Conservation (phyloP, 2,888 invertebrate genomes). For the Bhutanitis thaidina region DNA sequence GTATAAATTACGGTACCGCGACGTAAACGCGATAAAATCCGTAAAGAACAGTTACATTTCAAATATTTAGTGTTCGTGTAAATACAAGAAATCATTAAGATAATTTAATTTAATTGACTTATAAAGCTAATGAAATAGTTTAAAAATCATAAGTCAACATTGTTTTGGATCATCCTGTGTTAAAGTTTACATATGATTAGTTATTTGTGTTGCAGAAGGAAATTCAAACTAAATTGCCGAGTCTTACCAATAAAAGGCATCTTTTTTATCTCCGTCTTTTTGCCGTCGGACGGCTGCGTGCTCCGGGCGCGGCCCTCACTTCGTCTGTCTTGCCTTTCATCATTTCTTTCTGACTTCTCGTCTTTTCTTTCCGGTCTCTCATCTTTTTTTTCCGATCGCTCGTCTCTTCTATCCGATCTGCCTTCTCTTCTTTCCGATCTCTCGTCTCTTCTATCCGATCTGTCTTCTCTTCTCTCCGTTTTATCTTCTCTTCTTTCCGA, state of each 20-base stretch:
- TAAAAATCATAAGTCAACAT: too few relatives aligned
- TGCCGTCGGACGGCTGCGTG: slow-evolving; percentile 31
- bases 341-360: slow-evolving; percentile 16
- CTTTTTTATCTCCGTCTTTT: slow-evolving; percentile 82
- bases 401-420: slow-evolving; percentile 22
- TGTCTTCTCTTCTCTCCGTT: slow-evolving; percentile 20
- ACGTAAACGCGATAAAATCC: too few relatives aligned
- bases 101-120: too few relatives aligned
- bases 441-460: slow-evolving; percentile 22
- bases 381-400: slow-evolving; percentile 20
- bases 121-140: too few relatives aligned
- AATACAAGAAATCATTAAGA: too few relatives aligned
- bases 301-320: not conserved
- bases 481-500: slow-evolving; percentile 22
- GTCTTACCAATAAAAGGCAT: slow-evolving; percentile 87
- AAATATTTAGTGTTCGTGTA: too few relatives aligned
- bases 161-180: too few relatives aligned
- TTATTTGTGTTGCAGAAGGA: too few relatives aligned
- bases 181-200: too few relatives aligned
- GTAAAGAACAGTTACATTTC: too few relatives aligned
- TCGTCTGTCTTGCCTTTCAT: slow-evolving; percentile 18
- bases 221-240: too few relatives aligned
- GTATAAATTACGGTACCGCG: too few relatives aligned
- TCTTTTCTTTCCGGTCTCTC: slow-evolving; percentile 15
- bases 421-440: slow-evolving; percentile 20